A percentile compares a stretch with the other conserved stretches of the same genome.
phyloP scores from a whole-genome alignment of 2,113 vertebrate species.

The Alethe diademata region DNA sequence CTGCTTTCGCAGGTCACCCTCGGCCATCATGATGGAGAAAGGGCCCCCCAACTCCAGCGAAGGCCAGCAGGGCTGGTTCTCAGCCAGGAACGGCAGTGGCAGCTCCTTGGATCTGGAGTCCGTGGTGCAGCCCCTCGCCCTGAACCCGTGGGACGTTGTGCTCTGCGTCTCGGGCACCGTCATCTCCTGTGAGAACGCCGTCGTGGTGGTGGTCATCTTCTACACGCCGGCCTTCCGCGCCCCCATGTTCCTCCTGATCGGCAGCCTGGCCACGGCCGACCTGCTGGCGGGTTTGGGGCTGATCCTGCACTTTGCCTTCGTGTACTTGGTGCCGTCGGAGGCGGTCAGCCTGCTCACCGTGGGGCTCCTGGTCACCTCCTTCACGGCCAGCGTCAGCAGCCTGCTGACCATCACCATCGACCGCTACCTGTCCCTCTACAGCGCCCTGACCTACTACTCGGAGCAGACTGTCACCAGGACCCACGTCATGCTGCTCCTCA shows the following conservation, averaged over 20 bases:
- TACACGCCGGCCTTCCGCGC: slow-evolving; percentile 83
- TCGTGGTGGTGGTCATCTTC: slow-evolving; percentile 88
- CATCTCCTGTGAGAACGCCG: slow-evolving; percentile 88
- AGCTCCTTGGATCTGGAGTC: slow-evolving; percentile 67
- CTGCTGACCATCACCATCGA: slow-evolving; percentile 91
- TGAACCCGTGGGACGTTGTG: slow-evolving; percentile 86
- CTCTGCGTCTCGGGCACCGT: slow-evolving; percentile 90
- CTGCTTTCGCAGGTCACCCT: background rate
- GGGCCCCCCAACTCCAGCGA: background rate
- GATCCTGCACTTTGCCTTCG: slow-evolving; percentile 87
- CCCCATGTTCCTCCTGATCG: slow-evolving; percentile 89
- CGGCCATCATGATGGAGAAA: slow-evolving; percentile 40
- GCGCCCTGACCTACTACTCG: slow-evolving; percentile 91
- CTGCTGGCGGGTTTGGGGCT: slow-evolving; percentile 88
- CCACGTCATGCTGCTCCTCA: slow-evolving; percentile 82
- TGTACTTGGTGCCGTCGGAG: slow-evolving; percentile 78
- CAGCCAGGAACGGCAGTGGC: background rate
- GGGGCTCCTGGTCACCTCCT: slow-evolving; percentile 86
- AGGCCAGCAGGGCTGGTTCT: slow-evolving; percentile 46
- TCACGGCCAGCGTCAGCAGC: slow-evolving; percentile 89
- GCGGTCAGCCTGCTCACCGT: slow-evolving; percentile 82
- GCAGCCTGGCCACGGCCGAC: slow-evolving; percentile 88
- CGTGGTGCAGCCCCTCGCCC: slow-evolving; percentile 50
- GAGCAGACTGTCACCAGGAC: slow-evolving; percentile 83
- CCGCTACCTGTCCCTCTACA: slow-evolving; percentile 91